Evolutionary conservation across 2,888 invertebrate species (phyloP).

Genomic region (Spicauda simplicius): DNA sequence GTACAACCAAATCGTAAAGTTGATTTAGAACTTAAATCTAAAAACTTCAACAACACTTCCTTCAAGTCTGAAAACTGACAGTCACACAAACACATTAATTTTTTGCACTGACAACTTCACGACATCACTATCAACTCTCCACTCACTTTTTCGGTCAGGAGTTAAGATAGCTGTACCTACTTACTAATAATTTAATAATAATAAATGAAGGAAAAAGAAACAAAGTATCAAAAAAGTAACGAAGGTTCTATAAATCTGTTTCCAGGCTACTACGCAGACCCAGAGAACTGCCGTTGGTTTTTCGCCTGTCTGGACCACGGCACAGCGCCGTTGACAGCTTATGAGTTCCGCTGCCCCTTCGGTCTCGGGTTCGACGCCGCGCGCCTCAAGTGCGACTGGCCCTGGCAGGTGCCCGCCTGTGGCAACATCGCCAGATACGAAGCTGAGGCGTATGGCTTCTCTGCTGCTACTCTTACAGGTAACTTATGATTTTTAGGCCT

Average conservation of each 20-base stretch:
- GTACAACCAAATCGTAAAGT: too few relatives aligned
- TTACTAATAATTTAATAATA: too few relatives aligned
- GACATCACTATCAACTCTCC: too few relatives aligned
- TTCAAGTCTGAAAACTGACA: too few relatives aligned
- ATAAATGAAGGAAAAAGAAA: too few relatives aligned
- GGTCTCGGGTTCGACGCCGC: conserved; percentile 91
- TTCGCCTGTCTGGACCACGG: conserved; percentile 92
- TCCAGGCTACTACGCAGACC: conserved; percentile 91
- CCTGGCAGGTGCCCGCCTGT: conserved; percentile 89
- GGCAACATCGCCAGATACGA: conserved; percentile 83
- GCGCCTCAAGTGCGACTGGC: conserved; percentile 90
- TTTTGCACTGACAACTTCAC: too few relatives aligned
- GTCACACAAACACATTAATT: too few relatives aligned
- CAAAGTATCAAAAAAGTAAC: too few relatives aligned
- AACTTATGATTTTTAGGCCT: conserved; percentile 7
- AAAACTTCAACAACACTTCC: too few relatives aligned
- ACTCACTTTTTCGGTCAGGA: too few relatives aligned
- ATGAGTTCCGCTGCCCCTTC: conserved; percentile 93
- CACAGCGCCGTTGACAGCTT: conserved; percentile 86
- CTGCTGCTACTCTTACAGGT: conserved; percentile 73
- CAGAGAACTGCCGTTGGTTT: conserved; percentile 93
- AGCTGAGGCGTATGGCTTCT: conserved; percentile 76
- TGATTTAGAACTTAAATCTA: too few relatives aligned
- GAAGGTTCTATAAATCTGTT: neutral
- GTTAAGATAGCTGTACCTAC: too few relatives aligned